Percentiles rank a stretch among this genome's conserved stretches.
phyloP scores from a whole-genome alignment of 2,797 vertebrate species.

The Aldrovandia affinis region DNA sequence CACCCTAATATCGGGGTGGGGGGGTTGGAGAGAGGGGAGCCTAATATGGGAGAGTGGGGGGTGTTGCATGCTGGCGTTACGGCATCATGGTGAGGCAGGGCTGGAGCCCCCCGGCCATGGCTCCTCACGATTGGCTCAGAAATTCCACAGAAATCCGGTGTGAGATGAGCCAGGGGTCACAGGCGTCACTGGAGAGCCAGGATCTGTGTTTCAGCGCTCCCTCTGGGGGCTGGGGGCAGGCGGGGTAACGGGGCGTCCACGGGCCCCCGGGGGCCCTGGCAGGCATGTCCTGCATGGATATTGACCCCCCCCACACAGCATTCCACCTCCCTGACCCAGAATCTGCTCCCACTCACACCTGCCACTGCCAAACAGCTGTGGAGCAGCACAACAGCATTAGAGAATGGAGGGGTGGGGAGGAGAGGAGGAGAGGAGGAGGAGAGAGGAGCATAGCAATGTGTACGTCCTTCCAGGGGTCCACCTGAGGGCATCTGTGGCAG shows the following conservation, averaged over 20 bases:
- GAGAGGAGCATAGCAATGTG: constrained; percentile 61
- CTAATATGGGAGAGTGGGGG: too few species aligned
- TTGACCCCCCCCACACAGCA: constrained; percentile 70
- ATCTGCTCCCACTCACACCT: constrained; percentile 70
- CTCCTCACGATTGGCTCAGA: constrained; percentile 63
- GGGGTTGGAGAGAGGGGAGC: too few species aligned
- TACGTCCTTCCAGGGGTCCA: constrained; percentile 66
- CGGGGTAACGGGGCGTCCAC: constrained; percentile 68
- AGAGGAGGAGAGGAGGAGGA: constrained; percentile 53
- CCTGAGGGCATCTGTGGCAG: constrained; percentile 62
- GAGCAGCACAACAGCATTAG: constrained; percentile 74
- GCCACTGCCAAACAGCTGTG: constrained; percentile 73
- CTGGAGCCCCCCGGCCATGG: too few species aligned
- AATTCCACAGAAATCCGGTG: constrained; percentile 55
- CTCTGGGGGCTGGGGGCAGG: too few species aligned
- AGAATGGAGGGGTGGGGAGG: constrained; percentile 26
- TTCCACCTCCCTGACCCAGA: constrained; percentile 59
- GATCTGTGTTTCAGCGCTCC: too few species aligned
- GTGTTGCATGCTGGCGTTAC: too few species aligned
- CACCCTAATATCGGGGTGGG: too few species aligned
- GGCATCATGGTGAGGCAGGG: too few species aligned
- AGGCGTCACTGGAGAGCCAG: constrained; percentile 49
- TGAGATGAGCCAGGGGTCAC: constrained; percentile 60
- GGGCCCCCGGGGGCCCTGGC: constrained; percentile 51
- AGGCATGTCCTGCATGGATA: constrained; percentile 55